phyloP scores from a whole-genome alignment of 2,797 vertebrate genomes.

The Anolis apletophallus region DNA sequence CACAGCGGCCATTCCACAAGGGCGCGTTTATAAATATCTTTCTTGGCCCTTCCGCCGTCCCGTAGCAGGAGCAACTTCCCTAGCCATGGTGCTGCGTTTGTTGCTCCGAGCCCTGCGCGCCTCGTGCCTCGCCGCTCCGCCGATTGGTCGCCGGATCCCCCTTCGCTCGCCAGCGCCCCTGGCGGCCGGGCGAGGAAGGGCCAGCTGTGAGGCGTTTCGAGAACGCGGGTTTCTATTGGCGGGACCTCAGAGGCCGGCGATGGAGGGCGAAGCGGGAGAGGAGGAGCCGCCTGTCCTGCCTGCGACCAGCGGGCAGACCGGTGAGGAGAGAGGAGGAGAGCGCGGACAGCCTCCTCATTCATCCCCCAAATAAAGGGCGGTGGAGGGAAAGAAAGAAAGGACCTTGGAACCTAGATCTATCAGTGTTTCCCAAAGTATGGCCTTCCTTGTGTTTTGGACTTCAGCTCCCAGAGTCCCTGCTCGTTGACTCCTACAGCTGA shows the following conservation, averaged over 20 bases:
- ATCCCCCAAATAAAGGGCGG: neutral
- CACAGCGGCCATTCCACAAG: rapidly evolving
- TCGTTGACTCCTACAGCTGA: no score
- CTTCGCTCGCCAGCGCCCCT: neutral
- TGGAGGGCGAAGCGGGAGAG: neutral
- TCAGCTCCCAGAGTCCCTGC: no score
- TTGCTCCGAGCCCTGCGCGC: neutral
- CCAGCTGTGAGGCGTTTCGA: neutral
- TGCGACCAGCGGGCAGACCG: neutral
- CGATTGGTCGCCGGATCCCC: no score
- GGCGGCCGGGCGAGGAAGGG: neutral
- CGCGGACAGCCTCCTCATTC: neutral
- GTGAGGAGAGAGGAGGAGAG: neutral
- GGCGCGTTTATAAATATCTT: no score
- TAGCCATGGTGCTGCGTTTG: slow-evolving; percentile 22
- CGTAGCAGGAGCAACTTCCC: neutral
- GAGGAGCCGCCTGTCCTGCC: neutral
- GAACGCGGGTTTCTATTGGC: neutral
- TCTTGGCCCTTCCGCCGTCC: neutral
- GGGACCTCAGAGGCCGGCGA: neutral
- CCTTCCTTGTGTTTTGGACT: no score
- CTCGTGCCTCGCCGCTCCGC: neutral
- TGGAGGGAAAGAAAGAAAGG: no score
- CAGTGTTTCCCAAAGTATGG: no score
- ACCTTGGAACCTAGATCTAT: neutral